Base-by-base conservation (phyloP, 2,113 vertebrate species). In the Malurus elegans region DNA sequence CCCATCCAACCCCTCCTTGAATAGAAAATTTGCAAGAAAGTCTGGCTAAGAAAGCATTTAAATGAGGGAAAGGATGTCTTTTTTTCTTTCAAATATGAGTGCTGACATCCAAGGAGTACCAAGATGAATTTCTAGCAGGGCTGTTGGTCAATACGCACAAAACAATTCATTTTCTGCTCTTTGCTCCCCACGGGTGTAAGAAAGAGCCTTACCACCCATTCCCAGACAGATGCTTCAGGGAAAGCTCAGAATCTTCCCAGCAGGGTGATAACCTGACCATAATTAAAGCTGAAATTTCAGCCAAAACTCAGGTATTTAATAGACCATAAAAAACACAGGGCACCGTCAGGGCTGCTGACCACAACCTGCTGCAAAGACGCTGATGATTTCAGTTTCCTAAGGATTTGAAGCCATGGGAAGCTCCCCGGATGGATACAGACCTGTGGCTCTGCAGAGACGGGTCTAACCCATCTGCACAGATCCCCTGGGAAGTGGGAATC, bases 341-440 rank as follows among this genome's bases (percentile, higher is more conserved):
- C 36, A 40, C 70, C 36, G 36, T 45, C 31, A 45, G 60, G 58
- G 65, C 42, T 78, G n/a, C 45, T 34, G 57, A 48, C 31, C 73
- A 80, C 23, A 73, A 8, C 12, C 23, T 85, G 65, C 47, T 42
- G 64, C 31, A 74, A 74, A 85, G 16, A 20, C 61, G 31, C 29
- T 4, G 14, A 1, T 1, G 20, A 17, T 34, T 75, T 34, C 5
- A 28, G 69, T 92, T 65, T 58, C 44, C 34, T 24, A 2, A 0
- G 23, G 74, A 13, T 79, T 28, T 32, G 20, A 31, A n/a, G 14
- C 2, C 4, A 13, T 4, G 45, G 58, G 58, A 47, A 92, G 12
- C 48, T 67, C 48, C 23, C 18, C 11, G 32, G 18, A 4, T 7
- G 12, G 29, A 7, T 5, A 4, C 4, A 4, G 48, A 57, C 3